Base-by-base conservation (phyloP, 2,113 vertebrate genomes). In the Colaptes auratus region DNA sequence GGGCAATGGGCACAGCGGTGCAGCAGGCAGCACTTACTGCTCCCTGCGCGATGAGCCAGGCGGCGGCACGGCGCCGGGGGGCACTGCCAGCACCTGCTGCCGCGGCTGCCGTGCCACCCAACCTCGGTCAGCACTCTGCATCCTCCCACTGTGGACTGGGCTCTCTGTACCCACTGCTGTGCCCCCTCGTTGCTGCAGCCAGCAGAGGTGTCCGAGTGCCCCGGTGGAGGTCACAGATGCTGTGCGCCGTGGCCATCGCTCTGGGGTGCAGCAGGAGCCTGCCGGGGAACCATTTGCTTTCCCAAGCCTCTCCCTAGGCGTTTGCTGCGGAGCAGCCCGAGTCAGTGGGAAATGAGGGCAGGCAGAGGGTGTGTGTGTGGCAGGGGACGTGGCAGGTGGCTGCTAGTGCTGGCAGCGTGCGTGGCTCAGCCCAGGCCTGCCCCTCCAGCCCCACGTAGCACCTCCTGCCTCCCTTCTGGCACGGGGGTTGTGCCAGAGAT, bases 161-260 rank as follows among this genome's bases (percentile, higher is more conserved):
- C 2, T 4, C 63, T 35, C 69, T 1, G 42, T 14, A 48, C 42
- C 36, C 3, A 3, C 53, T 53, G 35, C 6, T 1, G 1, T 25
- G 48, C 19, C 23, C n/a, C 59, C 24, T 31, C 5, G 0, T 8
- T 12, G 28, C 71, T 15, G 35, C 36, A 28, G 52, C 69, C 7
- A 2, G 63, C 58, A 4, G 66, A 4, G 19, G 16, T 0, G 8
- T 25, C 28, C 1, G 8, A 7, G 33, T 61, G 0, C 0, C 48
- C 25, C 52, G 0, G 0, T 0, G 2, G 50, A 21, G 35, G 80
- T 82, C 30, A 0, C 0, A 0, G 44, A 5, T 58, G n/a, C 59
- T 12, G 1, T 9, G 3, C 3, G 1, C 1, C 7, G 18, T 44
- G 61, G 46, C 55, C 15, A 1, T 28, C 1, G 3, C 27, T 18